A percentile compares a stretch with the other conserved stretches of the same genome.
Conservation (phyloP, 2,888 invertebrate species). For the Andrena bicolor region DNA sequence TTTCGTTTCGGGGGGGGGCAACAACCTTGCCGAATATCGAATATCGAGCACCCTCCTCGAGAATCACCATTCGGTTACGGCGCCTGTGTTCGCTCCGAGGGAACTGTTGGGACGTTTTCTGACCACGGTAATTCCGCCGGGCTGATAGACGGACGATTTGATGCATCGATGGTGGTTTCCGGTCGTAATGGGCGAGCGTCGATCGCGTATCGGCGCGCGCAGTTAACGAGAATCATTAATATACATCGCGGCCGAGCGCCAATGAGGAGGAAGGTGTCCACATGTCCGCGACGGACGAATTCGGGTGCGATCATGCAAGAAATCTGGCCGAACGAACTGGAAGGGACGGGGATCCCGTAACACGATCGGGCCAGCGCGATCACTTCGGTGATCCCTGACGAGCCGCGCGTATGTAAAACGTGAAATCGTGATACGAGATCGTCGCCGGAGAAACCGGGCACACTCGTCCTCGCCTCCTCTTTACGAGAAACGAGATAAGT, state of each 20-base stretch:
- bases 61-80: neutral
- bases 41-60: conserved; percentile 11
- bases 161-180: conserved; percentile 25
- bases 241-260: conserved; percentile 16
- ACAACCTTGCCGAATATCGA: conserved; percentile 39
- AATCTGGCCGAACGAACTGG: conserved; percentile 82
- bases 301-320: conserved; percentile 79
- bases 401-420: conserved; percentile 66
- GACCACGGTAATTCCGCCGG: neutral
- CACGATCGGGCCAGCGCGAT: conserved; percentile 76
- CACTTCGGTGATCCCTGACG: conserved; percentile 66
- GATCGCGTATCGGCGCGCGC: conserved; percentile 27
- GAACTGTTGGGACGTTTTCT: too few relatives aligned
- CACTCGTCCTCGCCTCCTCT: conserved; percentile 64
- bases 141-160: neutral
- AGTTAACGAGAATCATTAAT: conserved; percentile 54
- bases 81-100: neutral
- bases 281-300: conserved; percentile 70
- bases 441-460: conserved; percentile 64
- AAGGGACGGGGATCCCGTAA: conserved; percentile 81
- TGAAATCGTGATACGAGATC: conserved; percentile 78
- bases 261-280: conserved; percentile 60
- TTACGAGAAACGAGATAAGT: conserved; percentile 74
- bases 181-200: conserved; percentile 23
- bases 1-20: neutral